phyloP scores from a whole-genome alignment of 2,888 invertebrate genomes.

The Pecten maximus region DNA sequence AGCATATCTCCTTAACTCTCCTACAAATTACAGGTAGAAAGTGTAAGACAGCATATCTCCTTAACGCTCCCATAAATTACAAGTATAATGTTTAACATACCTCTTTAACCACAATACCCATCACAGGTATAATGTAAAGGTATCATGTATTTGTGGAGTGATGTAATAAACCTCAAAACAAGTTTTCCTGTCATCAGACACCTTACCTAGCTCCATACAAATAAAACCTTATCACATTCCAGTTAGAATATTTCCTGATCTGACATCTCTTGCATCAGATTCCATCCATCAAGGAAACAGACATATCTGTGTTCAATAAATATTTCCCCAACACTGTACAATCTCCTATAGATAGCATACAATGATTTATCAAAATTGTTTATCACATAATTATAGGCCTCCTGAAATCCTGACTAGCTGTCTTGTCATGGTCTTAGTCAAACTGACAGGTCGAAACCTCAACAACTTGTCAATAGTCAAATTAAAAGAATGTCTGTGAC shows the following conservation, averaged over 20 bases:
- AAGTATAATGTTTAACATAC: background rate
- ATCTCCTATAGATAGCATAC: background rate
- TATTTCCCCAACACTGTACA: background rate
- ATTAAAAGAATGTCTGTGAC: background rate
- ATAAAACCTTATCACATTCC: background rate
- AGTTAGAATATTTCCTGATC: background rate
- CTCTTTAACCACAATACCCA: too few relatives aligned
- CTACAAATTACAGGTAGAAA: background rate
- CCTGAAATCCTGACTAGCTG: background rate
- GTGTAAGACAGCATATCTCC: background rate
- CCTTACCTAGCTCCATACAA: background rate
- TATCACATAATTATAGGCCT: background rate
- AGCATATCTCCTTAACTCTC: background rate
- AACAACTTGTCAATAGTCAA: background rate
- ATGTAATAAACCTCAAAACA: background rate
- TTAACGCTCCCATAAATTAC: background rate
- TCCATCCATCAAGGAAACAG: background rate
- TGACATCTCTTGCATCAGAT: background rate
- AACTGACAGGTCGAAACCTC: background rate
- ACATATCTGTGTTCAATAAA: background rate
- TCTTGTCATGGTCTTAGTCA: background rate
- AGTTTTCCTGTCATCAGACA: background rate
- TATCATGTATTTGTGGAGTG: too few relatives aligned
- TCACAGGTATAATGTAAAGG: too few relatives aligned
- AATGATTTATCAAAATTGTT: background rate